Percentiles rank a stretch among this genome's conserved stretches.
Conservation (phyloP, 1,140 invertebrate genomes). For the Whitmania pigra region DNA sequence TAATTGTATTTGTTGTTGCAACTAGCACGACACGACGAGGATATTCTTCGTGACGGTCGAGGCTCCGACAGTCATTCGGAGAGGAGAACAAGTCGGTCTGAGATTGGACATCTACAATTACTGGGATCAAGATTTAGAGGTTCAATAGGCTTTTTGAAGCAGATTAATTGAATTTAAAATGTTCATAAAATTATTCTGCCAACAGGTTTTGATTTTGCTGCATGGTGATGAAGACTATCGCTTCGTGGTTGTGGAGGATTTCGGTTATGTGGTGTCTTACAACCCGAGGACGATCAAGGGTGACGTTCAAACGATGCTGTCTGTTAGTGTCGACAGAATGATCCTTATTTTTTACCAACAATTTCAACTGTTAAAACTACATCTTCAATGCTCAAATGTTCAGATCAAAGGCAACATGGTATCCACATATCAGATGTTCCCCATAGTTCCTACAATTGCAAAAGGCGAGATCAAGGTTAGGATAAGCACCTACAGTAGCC, state of each 20-base stretch:
- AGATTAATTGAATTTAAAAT: too few relatives aligned
- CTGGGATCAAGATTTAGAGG: slow-evolving; percentile 23
- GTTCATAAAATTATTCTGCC: too few relatives aligned
- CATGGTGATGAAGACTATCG: slow-evolving; percentile 21
- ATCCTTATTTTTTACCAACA: background rate
- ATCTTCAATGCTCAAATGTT: background rate
- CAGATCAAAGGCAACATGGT: slow-evolving; percentile 19
- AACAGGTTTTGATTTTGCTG: slow-evolving; percentile 16
- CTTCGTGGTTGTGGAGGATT: slow-evolving; percentile 21
- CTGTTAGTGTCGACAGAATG: slow-evolving; percentile 1
- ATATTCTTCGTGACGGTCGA: slow-evolving; percentile 18
- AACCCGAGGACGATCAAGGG: slow-evolving; percentile 13
- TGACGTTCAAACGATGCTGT: slow-evolving; percentile 23
- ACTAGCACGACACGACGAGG: slow-evolving; percentile 21
- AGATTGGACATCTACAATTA: slow-evolving; percentile 21
- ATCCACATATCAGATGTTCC: slow-evolving; percentile 10
- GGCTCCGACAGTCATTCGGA: slow-evolving; percentile 14
- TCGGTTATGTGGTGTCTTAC: slow-evolving; percentile 22
- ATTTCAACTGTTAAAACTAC: background rate
- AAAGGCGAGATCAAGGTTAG: slow-evolving; percentile 11
- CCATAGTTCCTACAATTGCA: slow-evolving; percentile 13
- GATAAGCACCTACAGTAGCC: slow-evolving; percentile 16
- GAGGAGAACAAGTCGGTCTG: slow-evolving; percentile 23
- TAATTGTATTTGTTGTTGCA: background rate
- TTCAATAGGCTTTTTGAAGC: background rate